Evolutionary conservation across 2,113 vertebrate genomes (phyloP).

Genomic region (Mesoclemmys tuberculata): DNA sequence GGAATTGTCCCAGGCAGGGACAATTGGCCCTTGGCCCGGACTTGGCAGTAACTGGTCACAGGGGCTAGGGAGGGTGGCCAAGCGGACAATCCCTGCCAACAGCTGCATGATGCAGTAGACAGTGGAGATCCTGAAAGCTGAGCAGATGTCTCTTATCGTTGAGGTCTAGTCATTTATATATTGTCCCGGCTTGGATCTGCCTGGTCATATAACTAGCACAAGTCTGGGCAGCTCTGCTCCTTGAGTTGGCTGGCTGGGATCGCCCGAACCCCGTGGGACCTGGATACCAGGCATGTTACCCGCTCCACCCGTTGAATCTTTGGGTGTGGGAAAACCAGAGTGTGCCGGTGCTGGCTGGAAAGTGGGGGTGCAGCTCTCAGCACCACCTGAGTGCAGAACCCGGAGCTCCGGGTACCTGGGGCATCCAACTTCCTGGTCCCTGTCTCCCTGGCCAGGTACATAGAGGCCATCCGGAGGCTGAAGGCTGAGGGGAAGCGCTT

Average conservation of each 20-base stretch:
- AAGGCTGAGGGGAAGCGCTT: slow-evolving; percentile 86
- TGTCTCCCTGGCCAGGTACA: slow-evolving; percentile 81
- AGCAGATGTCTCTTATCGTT: background rate
- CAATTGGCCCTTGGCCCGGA: background rate
- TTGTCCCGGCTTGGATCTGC: background rate
- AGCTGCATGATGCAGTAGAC: background rate
- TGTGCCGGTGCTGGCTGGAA: background rate
- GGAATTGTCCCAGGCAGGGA: background rate
- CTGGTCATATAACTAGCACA: background rate
- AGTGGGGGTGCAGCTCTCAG: background rate
- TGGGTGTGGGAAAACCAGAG: background rate
- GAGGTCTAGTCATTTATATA: background rate
- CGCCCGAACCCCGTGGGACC: background rate
- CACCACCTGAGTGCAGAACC: background rate
- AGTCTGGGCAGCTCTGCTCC: background rate
- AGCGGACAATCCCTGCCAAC: background rate
- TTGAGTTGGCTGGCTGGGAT: rapidly evolving
- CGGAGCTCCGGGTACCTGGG: background rate
- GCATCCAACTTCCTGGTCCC: background rate
- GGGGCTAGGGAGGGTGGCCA: background rate
- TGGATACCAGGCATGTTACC: background rate
- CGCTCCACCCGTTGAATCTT: background rate
- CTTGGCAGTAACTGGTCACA: background rate
- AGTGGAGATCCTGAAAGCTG: background rate
- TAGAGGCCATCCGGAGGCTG: slow-evolving; percentile 92